Conservation (phyloP, 2,113 vertebrate genomes). For the Chamaea fasciata region DNA sequence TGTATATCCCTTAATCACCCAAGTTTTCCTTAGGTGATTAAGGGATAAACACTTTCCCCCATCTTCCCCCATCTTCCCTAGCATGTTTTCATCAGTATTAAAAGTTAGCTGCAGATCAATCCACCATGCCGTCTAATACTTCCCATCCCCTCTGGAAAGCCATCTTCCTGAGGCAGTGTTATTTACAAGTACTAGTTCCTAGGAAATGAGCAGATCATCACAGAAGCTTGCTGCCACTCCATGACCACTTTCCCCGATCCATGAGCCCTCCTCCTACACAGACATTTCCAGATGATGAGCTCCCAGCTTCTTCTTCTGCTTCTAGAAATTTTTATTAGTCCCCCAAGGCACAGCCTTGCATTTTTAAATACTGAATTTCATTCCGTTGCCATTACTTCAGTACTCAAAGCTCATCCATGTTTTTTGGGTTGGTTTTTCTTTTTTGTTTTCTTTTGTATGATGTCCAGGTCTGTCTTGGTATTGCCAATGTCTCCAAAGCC, state of each 20-base stretch:
- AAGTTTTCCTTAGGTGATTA: background rate
- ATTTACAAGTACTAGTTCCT: background rate
- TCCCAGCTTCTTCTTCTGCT: background rate
- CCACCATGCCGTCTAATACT: background rate
- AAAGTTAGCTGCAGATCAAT: background rate
- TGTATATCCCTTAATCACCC: background rate
- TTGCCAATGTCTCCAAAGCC: background rate
- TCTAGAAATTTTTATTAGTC: constrained; percentile 47
- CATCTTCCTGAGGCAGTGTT: background rate
- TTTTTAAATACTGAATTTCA: constrained; percentile 53
- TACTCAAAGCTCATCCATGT: background rate
- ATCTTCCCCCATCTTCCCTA: background rate
- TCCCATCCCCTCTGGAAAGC: background rate
- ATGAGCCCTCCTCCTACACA: background rate
- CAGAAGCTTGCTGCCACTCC: background rate
- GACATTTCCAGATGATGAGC: background rate
- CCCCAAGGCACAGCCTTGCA: constrained; percentile 9
- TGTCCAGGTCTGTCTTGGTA: background rate
- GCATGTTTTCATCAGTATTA: background rate
- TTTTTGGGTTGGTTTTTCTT: background rate
- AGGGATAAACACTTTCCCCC: background rate
- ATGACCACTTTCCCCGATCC: background rate
- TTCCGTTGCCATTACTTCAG: constrained; percentile 49
- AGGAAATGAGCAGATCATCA: background rate
- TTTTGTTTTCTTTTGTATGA: background rate